These are phyloP conservation scores for Pharmacophagus antenor DNA, from an alignment of 2,888 invertebrate species.

Conservation along the genomic window DNA sequence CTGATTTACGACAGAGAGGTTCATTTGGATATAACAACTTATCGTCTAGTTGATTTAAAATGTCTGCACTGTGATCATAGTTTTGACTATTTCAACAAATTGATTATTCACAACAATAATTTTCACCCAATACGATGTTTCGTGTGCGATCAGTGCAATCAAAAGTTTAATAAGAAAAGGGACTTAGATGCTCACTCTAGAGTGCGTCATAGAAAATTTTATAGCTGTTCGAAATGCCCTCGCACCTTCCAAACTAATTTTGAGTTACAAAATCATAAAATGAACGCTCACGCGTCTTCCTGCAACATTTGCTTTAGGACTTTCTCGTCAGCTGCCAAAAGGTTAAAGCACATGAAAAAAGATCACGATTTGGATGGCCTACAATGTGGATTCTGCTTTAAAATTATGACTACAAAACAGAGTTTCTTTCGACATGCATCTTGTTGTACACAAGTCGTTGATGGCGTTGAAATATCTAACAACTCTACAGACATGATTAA, in stretches of 20 bases:
- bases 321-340: constrained; percentile 50
- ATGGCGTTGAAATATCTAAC: constrained; percentile 4
- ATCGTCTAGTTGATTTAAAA: constrained; percentile 55
- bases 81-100: constrained; percentile 49
- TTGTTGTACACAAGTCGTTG: constrained; percentile 40
- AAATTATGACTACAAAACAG: constrained; percentile 52
- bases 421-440: constrained; percentile 57
- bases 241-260: constrained; percentile 44
- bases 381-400: constrained; percentile 57
- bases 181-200: constrained; percentile 55
- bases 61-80: constrained; percentile 54
- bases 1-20: constrained; percentile 49
- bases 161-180: constrained; percentile 55
- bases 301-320: constrained; percentile 61
- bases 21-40: constrained; percentile 46
- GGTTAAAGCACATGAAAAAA: constrained; percentile 57
- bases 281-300: constrained; percentile 50
- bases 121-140: constrained; percentile 50
- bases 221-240: constrained; percentile 53
- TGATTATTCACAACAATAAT: constrained; percentile 58
- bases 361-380: constrained; percentile 48
- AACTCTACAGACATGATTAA: background rate
- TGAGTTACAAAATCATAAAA: constrained; percentile 51
- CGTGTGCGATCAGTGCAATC: constrained; percentile 50
- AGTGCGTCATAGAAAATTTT: constrained; percentile 49